Evolutionary conservation across 2,888 invertebrate genomes (phyloP).

Genomic region (Elmis aenea): DNA sequence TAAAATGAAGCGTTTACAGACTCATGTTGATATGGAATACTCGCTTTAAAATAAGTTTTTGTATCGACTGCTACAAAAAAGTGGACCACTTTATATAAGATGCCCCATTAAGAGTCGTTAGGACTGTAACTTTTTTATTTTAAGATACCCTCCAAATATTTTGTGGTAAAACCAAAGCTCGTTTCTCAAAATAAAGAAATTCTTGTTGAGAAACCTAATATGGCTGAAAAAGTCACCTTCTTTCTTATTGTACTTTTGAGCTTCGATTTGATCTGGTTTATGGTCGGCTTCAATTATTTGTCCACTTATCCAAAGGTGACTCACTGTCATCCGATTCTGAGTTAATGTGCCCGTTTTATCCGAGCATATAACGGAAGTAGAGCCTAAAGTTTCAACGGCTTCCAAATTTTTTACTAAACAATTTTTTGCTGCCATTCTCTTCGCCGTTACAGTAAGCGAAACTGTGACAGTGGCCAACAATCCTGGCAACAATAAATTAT

Average conservation of each 20-base stretch:
- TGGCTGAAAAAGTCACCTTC: too few relatives aligned
- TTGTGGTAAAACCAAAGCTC: too few relatives aligned
- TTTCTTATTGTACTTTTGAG: constrained; percentile 29
- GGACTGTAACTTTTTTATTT: too few relatives aligned
- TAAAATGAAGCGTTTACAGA: too few relatives aligned
- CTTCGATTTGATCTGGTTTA: constrained; percentile 33
- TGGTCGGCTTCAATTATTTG: constrained; percentile 46
- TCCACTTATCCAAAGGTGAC: constrained; percentile 69
- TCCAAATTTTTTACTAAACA: constrained; percentile 76
- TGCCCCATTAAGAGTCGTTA: too few relatives aligned
- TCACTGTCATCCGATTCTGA: constrained; percentile 71
- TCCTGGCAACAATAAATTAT: constrained; percentile 36
- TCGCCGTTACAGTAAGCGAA: constrained; percentile 70
- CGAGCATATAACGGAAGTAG: constrained; percentile 75
- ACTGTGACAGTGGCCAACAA: constrained; percentile 73
- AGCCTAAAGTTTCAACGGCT: constrained; percentile 74
- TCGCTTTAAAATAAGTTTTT: too few relatives aligned
- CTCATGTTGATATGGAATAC: too few relatives aligned
- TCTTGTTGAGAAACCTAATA: too few relatives aligned
- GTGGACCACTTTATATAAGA: too few relatives aligned
- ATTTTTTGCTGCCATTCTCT: constrained; percentile 75
- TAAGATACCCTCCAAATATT: neutral
- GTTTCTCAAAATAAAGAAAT: too few relatives aligned
- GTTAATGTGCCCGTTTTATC: constrained; percentile 73
- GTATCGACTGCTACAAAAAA: too few relatives aligned